phyloP scores from a whole-genome alignment of 1,140 invertebrate genomes.

The Psix sp. region DNA sequence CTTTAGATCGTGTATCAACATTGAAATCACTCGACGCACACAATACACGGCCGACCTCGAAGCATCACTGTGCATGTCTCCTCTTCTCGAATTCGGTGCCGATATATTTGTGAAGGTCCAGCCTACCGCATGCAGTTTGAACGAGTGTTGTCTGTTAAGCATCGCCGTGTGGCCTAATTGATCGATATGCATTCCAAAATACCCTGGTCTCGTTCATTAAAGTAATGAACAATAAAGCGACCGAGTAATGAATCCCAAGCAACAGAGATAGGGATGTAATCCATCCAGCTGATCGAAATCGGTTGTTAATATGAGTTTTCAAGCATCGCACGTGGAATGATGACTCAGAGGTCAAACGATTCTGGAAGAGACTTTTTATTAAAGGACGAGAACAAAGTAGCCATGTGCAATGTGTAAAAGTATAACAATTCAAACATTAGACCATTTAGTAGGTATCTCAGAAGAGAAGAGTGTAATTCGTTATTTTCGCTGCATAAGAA shows the following conservation, averaged over 20 bases:
- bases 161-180: constrained; percentile 54
- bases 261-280: constrained; percentile 30
- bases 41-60: constrained; percentile 63
- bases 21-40: constrained; percentile 53
- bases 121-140: constrained; percentile 35
- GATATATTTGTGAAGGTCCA: constrained; percentile 35
- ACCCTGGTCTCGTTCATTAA: constrained; percentile 56
- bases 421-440: too few species aligned
- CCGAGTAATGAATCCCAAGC: constrained; percentile 49
- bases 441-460: too few species aligned
- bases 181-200: constrained; percentile 63
- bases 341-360: too few species aligned
- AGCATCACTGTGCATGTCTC: constrained; percentile 62
- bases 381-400: too few species aligned
- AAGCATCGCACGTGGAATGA: too few species aligned
- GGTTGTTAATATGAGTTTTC: too few species aligned
- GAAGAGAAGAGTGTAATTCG: constrained; percentile 43
- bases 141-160: constrained; percentile 30
- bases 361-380: too few species aligned
- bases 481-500: constrained; percentile 43
- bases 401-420: too few species aligned
- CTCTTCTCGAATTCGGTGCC: constrained; percentile 62
- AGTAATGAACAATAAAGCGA: constrained; percentile 61
- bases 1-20: constrained; percentile 48
- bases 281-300: too few species aligned